phyloP scores from a whole-genome alignment of 2,888 invertebrate genomes.

The Bellardia bayeri region DNA sequence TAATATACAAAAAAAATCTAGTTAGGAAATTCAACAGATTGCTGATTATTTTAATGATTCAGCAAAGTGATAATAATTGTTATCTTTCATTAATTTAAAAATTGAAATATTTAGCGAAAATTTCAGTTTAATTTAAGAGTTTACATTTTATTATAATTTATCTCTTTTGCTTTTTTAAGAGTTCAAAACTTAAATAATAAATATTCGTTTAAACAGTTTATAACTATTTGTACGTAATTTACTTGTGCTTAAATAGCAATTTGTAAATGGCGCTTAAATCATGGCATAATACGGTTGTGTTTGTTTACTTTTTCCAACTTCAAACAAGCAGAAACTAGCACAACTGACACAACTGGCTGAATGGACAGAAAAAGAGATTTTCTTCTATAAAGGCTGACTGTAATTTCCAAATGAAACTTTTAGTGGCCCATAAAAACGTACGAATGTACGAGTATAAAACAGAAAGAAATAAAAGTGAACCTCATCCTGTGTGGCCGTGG shows the following conservation, averaged over 20 bases:
- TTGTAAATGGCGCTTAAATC: slow-evolving; percentile 72
- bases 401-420: slow-evolving; percentile 36
- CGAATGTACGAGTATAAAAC: neutral
- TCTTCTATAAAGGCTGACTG: neutral
- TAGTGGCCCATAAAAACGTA: neutral
- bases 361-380: slow-evolving; percentile 4
- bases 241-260: slow-evolving; percentile 47
- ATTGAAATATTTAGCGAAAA: no score
- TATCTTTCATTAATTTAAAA: no score
- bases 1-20: no score
- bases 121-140: no score
- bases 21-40: no score
- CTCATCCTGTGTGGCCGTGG: slow-evolving; percentile 71
- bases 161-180: no score
- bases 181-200: neutral
- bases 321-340: neutral
- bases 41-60: no score
- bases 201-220: neutral
- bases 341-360: neutral
- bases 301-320: slow-evolving; percentile 47
- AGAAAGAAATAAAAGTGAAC: slow-evolving; percentile 49
- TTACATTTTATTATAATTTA: no score
- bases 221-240: slow-evolving; percentile 42
- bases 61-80: no score
- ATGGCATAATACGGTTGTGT: slow-evolving; percentile 64